phyloP scores from a whole-genome alignment of 2,797 vertebrate genomes.

The Anguilla anguilla region DNA sequence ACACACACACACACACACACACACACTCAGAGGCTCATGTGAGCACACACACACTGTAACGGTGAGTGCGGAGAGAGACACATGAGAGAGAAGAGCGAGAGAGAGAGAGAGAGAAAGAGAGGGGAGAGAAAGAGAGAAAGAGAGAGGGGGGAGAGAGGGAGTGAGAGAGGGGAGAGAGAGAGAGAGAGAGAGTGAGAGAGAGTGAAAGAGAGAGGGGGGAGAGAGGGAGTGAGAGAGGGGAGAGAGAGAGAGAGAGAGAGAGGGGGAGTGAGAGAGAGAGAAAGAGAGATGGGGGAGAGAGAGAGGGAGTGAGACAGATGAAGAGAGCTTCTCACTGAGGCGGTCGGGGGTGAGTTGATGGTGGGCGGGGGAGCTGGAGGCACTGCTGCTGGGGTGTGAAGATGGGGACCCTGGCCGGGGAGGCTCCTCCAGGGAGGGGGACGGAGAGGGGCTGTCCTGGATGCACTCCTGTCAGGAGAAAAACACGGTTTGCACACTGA shows the following conservation, averaged over 20 bases:
- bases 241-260: not conserved
- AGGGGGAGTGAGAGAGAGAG: not conserved
- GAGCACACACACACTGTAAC: constrained; percentile 30
- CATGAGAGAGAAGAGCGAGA: not conserved
- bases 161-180: not conserved
- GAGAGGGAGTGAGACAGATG: not conserved
- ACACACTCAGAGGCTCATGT: not conserved
- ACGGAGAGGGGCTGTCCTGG: constrained; percentile 80
- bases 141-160: not conserved
- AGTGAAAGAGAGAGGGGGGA: not conserved
- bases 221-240: not conserved
- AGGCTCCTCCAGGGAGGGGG: constrained; percentile 74
- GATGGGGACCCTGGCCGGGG: constrained; percentile 77
- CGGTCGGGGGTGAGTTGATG: constrained; percentile 66
- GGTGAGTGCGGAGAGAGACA: constrained; percentile 47
- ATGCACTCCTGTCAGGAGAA: constrained; percentile 73
- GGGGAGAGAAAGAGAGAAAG: not conserved
- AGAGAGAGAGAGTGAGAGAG: not conserved
- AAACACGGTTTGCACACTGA: not conserved
- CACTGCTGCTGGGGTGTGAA: constrained; percentile 79
- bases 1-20: not conserved
- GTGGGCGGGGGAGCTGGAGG: constrained; percentile 74
- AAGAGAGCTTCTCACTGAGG: constrained; percentile 64
- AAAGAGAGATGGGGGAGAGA: not conserved
- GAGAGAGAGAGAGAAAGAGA: not conserved